Evolutionary conservation across 2,888 invertebrate genomes (phyloP), one percentile per base, ranked within the genome.

Genomic region (Chorisops tibialis): DNA sequence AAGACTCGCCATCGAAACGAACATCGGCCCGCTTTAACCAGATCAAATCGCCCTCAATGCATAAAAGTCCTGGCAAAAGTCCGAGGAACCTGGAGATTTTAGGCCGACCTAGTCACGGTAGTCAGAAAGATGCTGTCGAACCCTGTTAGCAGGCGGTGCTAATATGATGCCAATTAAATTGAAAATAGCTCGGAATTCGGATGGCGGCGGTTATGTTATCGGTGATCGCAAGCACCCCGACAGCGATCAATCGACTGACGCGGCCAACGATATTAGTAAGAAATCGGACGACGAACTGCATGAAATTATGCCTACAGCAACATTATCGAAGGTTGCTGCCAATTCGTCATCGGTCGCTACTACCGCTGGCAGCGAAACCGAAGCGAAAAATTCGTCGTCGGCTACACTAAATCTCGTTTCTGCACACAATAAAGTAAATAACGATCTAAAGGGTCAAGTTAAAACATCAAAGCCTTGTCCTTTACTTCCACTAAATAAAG

Each of bases 111-210:
- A 75, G 80, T 66, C 65, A 67, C 66, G 50, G 66, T 50, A 45
- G 62, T 61, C 54, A 66, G 64, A 47, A 75, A 74, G 45, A 38
- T n/a, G 24, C 12, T n/a, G 51, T 22, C 16, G 43, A 52, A 18
- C 54, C 37, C 83, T 84, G 72, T 81, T 85, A 67, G n/a, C n/a
- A n/a, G n/a, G n/a, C n/a, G n/a, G n/a, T n/a, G n/a, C n/a, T n/a
- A 83, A 85, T 70, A 82, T 85, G 66, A 83, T 83, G 62, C 87
- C 88, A 80, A 83, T 86, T 70, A 85, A 90, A 68, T 84, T 93
- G 80, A 93, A 93, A 83, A 76, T 93, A 68, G 85, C 91, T 52
- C 85, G 92, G 67, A 89, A 87, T 71, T 86, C 89, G 65, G 88
- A 89, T 72, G 93, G 93, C 67, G 88, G 85, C 41, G 83, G 83